These are phyloP conservation scores for Synodontis membranacea DNA, from an alignment of 2,113 vertebrate genomes.

Conservation along the genomic window DNA sequence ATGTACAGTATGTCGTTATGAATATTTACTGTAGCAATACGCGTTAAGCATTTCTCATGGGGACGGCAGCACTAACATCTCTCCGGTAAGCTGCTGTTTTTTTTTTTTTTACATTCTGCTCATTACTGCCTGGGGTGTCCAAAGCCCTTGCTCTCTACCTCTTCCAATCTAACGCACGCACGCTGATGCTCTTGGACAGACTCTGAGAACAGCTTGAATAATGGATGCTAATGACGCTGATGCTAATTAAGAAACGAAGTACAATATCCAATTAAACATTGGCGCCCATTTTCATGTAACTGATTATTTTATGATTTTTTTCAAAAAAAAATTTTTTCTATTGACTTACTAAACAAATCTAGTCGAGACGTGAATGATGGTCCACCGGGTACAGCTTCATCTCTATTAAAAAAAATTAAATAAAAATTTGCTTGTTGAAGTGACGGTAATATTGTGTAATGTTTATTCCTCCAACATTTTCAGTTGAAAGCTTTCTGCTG, in stretches of 20 bases:
- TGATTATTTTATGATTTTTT: constrained; percentile 27
- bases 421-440: constrained; percentile 7
- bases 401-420: neutral
- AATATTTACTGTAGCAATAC: constrained; percentile 64
- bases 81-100: constrained; percentile 33
- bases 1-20: constrained; percentile 38
- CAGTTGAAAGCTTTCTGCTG: neutral
- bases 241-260: constrained; percentile 59
- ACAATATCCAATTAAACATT: constrained; percentile 49
- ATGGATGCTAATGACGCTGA: constrained; percentile 65
- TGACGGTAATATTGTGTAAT: constrained; percentile 38
- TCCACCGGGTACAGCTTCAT: neutral
- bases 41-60: constrained; percentile 57
- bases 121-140: constrained; percentile 49
- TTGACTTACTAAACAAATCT: constrained; percentile 34
- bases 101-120: constrained; percentile 22
- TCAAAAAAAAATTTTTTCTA: constrained; percentile 5
- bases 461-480: constrained; percentile 33
- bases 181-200: constrained; percentile 38
- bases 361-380: constrained; percentile 15
- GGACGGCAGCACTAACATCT: constrained; percentile 32
- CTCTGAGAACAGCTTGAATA: constrained; percentile 55
- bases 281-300: constrained; percentile 40
- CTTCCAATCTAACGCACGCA: constrained; percentile 23
- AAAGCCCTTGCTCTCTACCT: constrained; percentile 44